A percentile compares a stretch with the other conserved stretches of the same genome.
These are phyloP conservation scores for Gastracanthus pulcherrimus DNA, from an alignment of 2,888 invertebrate genomes.

Conservation along the genomic window DNA sequence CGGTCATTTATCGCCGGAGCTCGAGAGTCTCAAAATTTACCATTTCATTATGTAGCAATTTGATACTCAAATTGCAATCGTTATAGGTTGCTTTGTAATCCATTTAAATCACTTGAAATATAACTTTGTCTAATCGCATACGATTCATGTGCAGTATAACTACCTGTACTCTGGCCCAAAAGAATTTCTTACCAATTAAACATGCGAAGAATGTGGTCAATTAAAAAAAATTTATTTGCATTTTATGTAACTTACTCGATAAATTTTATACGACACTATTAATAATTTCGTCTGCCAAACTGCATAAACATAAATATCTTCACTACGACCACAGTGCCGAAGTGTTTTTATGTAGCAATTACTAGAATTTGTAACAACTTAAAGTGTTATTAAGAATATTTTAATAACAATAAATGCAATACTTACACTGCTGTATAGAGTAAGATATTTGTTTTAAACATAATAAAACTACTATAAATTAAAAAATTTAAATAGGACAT, in stretches of 20 bases:
- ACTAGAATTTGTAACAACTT: not conserved
- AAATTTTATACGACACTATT: no score
- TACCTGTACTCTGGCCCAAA: not conserved
- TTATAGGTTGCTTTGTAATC: slow-evolving; percentile 32
- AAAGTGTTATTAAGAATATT: not conserved
- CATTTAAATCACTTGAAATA: slow-evolving; percentile 37
- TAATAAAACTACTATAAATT: no score
- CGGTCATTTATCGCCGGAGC: slow-evolving; percentile 39
- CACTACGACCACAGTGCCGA: not conserved
- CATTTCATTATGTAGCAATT: slow-evolving; percentile 44
- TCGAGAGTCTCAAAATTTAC: slow-evolving; percentile 33
- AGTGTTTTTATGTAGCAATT: slow-evolving; percentile 11
- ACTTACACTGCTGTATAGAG: not conserved
- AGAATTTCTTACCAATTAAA: slow-evolving; percentile 1
- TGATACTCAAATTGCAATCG: slow-evolving; percentile 30
- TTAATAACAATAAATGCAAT: not conserved
- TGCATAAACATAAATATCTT: not conserved
- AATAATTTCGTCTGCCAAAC: not conserved
- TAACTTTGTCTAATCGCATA: not conserved
- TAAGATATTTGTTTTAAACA: not conserved
- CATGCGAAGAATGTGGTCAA: not conserved
- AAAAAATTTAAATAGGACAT: no score
- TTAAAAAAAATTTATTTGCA: not conserved
- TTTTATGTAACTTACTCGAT: not conserved
- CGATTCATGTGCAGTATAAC: not conserved